Base-by-base conservation (phyloP, 2,113 vertebrate genomes). In the Tylochromis polylepis region DNA sequence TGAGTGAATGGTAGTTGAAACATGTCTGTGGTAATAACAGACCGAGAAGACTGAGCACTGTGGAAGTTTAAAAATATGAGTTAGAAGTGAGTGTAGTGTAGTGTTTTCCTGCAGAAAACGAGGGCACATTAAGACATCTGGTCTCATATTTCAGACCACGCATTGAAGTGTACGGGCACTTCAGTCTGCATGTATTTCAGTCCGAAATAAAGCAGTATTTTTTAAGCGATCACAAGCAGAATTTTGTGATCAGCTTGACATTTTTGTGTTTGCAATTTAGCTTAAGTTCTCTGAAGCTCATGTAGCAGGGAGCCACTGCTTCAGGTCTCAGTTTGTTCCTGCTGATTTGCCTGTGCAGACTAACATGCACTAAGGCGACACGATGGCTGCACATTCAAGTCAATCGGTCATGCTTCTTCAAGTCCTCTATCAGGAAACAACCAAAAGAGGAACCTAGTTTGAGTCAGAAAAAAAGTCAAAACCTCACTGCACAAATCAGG, bases 331-430 rank as follows among this genome's bases (percentile, higher is more conserved):
- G 84, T 51, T 70, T 82, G 59, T 36, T 82, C 29, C 18, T 15
- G 51, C 41, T 70, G 82, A 83, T 90, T 72, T 14, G 55, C 11
- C 81, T 57, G 82, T 62, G 67, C 80, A 65, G 78, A 60, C 62
- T 84, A 8, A 51, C 82, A 84, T 88, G 79, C 59, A 34, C 29
- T 6, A 59, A 24, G 89, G 89, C 87, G 60, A 85, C 91, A 49
- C 27, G 84, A 85, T 49, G 90, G 90, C 88, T 89, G 87, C 92
- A 84, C 84, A 86, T 46, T 88, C 92, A 87, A 89, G 88, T 93
- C 87, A 22, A 89, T 93, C 36, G 46, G 92, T 91, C 90, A 87
- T 82, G 86, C 88, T 56, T 65, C 85, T 85, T 80, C 60, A 34
- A 85, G 36, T 31, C 58, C 67, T 51, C 38, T 85, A 29, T 75